Conservation (phyloP, 2,113 vertebrate genomes). For the Numida meleagris region DNA sequence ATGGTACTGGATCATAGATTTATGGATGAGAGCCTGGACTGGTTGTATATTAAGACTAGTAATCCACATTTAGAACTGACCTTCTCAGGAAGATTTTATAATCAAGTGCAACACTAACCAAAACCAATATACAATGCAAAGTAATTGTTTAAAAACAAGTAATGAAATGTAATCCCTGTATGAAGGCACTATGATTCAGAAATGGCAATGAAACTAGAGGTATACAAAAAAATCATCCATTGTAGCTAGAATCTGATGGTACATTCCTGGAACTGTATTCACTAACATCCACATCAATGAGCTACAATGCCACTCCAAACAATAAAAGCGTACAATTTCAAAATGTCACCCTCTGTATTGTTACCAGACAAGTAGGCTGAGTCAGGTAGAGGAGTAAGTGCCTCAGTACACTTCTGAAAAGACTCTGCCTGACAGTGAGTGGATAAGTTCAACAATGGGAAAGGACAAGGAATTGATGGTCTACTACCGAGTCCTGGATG, state of each 20-base stretch:
- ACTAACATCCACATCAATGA: not conserved
- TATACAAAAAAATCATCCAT: not conserved
- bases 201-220: not conserved
- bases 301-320: not conserved
- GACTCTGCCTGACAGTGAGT: not conserved
- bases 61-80: not conserved
- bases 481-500: not conserved
- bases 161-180: not conserved
- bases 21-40: fast-evolving
- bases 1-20: not conserved
- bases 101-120: not conserved
- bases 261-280: not conserved
- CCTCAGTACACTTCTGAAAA: not conserved
- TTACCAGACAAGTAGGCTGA: not conserved
- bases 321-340: not conserved
- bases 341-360: not conserved
- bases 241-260: not conserved
- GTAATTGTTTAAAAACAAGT: not conserved
- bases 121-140: not conserved
- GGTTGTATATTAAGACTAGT: not conserved
- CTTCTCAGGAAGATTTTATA: not conserved
- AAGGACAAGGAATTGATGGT: not conserved
- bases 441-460: not conserved
- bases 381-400: not conserved
- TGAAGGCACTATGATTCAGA: not conserved